Base-by-base conservation (phyloP, 2,797 vertebrate genomes). In the Odontamblyopus rebecca region DNA sequence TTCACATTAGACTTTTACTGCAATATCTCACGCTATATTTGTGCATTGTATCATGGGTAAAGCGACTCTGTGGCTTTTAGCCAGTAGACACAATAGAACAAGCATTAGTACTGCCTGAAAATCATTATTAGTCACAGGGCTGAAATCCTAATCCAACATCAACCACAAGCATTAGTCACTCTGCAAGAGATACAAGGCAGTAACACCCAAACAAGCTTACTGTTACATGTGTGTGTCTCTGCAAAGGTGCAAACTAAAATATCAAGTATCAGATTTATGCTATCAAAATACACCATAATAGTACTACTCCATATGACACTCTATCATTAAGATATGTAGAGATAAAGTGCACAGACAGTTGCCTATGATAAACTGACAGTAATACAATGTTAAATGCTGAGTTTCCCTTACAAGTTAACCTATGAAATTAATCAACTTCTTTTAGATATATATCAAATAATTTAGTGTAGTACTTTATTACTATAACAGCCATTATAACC, bases 151-250 rank as follows among this genome's bases (percentile, higher is more conserved):
- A 30, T 70, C 76, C 64, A 57, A 62, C 18, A 67, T 63, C 8
- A 48, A 75, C 74, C 54, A 32, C 35, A 11, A 80, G 77, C 82
- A 90, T 89, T 84, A 89, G 74, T 84, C 79, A 77, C 64, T 5
- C 53, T 67, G 62, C 67, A 80, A 66, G 32, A 80, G 54, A 56
- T 76, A 71, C 56, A 70, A 60, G 57, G 66, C 65, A 26, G 72
- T 38, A 61, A 72, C 68, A 66, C 75, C 79, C 78, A 76, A 78
- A 74, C 29, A 72, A 69, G 75, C 73, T 89, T 80, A 80, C 59
- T 74, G 73, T 81, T 84, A 50, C 80, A 82, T 71, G 77, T 81
- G 85, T 88, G 76, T 87, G 82, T 23, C 78, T 71, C 76, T 66
- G 72, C 67, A 70, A 71, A 69, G 69, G 71, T 83, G 70, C 68